Conservation (phyloP, 1,140 invertebrate genomes). For the Drosophila albomicans region DNA sequence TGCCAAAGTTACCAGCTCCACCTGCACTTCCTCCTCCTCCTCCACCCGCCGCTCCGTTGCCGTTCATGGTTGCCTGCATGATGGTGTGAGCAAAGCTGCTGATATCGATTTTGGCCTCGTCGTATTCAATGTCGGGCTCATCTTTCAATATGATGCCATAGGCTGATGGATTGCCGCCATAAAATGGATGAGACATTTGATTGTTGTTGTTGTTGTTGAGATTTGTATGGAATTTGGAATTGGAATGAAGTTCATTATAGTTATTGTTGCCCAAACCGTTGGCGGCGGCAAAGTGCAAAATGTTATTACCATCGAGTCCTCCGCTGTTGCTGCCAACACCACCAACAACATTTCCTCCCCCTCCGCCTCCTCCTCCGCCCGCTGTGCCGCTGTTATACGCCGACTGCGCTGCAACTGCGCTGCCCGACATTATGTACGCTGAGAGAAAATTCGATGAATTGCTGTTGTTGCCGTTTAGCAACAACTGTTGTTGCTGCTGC, state of each 20-base stretch:
- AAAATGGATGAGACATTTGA: constrained; percentile 88
- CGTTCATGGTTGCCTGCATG: constrained; percentile 84
- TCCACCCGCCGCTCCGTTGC: constrained; percentile 67
- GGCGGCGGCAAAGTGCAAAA: constrained; percentile 63
- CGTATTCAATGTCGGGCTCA: constrained; percentile 91
- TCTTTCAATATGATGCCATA: constrained; percentile 92
- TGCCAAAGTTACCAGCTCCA: constrained; percentile 86
- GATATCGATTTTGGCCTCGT: constrained; percentile 89
- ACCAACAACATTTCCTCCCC: constrained; percentile 5
- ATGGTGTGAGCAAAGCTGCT: constrained; percentile 85
- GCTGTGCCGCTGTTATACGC: constrained; percentile 14
- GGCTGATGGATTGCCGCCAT: constrained; percentile 90
- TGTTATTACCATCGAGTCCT: constrained; percentile 69
- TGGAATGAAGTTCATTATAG: constrained; percentile 75
- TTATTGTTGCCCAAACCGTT: constrained; percentile 10
- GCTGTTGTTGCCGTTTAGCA: constrained; percentile 34
- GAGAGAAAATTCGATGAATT: constrained; percentile 87
- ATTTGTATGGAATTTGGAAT: constrained; percentile 83
- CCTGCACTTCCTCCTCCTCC: constrained; percentile 11
- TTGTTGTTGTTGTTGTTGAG: constrained; percentile 8
- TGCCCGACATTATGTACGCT: constrained; percentile 77
- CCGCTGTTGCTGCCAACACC: constrained; percentile 1
- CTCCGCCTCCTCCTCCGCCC: constrained; percentile 15
- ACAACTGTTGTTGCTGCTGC: constrained; percentile 76
- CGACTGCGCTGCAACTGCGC: neutral